These are phyloP conservation scores for Daphoenositta chrysoptera DNA, from an alignment of 2,113 vertebrate species.

Conservation along the genomic window DNA sequence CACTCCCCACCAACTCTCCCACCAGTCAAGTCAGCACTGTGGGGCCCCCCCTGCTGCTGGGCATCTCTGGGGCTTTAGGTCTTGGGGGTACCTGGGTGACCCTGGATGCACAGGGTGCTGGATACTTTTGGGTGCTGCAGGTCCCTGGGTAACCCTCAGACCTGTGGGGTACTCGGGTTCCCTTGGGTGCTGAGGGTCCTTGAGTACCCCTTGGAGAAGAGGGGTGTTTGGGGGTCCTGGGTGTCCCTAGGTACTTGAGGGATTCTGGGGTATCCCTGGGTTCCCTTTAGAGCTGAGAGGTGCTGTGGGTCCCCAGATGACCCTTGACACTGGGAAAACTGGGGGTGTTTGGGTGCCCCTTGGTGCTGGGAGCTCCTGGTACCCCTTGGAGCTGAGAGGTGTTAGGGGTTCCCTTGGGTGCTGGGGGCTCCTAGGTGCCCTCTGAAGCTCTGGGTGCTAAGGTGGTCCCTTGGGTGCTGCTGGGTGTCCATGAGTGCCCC, in stretches of 20 bases:
- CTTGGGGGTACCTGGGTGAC: neutral
- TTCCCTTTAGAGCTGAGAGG: neutral
- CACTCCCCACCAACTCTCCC: neutral
- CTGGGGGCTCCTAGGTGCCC: neutral
- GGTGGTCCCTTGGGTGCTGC: neutral
- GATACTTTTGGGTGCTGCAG: neutral
- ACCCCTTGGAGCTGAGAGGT: neutral
- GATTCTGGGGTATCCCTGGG: neutral
- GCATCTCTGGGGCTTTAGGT: neutral
- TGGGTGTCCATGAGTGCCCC: too few species aligned
- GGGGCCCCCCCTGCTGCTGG: neutral
- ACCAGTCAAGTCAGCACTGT: fast-evolving
- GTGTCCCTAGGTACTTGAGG: neutral
- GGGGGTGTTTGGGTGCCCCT: neutral
- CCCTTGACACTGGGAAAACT: neutral
- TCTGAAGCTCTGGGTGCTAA: neutral
- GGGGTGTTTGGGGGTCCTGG: neutral
- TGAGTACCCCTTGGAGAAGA: neutral
- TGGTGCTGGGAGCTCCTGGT: neutral
- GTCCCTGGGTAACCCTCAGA: neutral
- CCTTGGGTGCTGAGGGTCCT: neutral
- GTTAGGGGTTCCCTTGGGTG: neutral
- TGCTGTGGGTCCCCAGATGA: neutral
- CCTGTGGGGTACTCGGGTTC: neutral
- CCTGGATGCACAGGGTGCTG: neutral